Conservation (phyloP, 2,113 vertebrate genomes). For the Ammodytes marinus region DNA sequence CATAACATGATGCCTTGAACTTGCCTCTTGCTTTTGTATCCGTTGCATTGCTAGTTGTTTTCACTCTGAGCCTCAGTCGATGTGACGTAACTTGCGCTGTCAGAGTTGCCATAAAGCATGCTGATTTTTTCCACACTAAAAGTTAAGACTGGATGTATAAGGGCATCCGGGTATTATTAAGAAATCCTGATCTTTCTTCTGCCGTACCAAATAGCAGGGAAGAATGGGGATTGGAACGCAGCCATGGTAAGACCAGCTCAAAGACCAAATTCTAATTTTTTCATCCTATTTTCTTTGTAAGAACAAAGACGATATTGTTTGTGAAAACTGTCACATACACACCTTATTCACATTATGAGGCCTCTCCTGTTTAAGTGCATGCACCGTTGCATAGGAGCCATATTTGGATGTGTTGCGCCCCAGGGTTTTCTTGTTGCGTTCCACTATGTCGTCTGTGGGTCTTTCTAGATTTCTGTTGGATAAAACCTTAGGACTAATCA, state of each 20-base stretch:
- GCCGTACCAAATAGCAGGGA: no score
- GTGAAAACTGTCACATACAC: conserved; percentile 39
- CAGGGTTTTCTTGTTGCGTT: conserved; percentile 90
- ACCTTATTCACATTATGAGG: conserved; percentile 78
- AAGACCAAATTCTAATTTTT: neutral
- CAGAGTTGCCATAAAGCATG: no score
- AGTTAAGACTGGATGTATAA: no score
- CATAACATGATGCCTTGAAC: no score
- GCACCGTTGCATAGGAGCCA: conserved; percentile 86
- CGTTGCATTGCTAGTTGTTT: no score
- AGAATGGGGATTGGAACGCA: no score
- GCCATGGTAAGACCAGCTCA: neutral
- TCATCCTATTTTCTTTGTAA: neutral
- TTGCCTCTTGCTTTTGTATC: no score
- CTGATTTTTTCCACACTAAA: no score
- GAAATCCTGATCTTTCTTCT: no score
- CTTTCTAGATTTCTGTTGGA: conserved; percentile 50
- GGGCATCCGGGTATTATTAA: no score
- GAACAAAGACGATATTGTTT: neutral
- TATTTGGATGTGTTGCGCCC: conserved; percentile 78
- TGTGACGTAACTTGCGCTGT: no score
- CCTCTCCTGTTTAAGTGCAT: conserved; percentile 79
- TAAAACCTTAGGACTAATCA: neutral
- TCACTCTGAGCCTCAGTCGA: no score
- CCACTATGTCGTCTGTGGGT: conserved; percentile 83